Evolutionary conservation across 1,140 invertebrate species (phyloP), one percentile per base, ranked within the genome.

Genomic region (Chironomus tepperi): DNA sequence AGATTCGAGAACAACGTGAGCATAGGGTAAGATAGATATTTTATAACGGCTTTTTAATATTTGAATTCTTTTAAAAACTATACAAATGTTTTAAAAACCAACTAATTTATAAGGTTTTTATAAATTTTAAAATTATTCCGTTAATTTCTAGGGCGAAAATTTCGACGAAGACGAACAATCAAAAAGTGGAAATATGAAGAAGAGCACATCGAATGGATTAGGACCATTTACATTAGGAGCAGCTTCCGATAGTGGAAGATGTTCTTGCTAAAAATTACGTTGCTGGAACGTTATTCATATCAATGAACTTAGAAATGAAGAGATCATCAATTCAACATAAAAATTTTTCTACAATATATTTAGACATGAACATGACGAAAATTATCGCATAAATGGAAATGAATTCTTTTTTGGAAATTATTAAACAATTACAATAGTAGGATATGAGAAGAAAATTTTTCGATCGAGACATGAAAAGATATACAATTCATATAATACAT

Each of bases 1-100:
- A 89, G 85, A 93, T 94, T 82, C 85, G 91, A 74, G 91, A 93
- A 82, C 89, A 92, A 82, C 85, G 90, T 78, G 89, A 91, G 77
- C 86, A 88, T 78, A 86, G 90, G 83, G 91, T 93, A 84, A 83
- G 80, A n/a, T n/a, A 77, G 12, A 34, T 73, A 15, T n/a, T 24
- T 18, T 21, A 19, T n/a, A 73, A 42, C 73, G 21, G 7, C 8
- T 73, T 43, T 43, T 8, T n/a, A n/a, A n/a, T n/a, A n/a, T n/a
- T 34, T 34, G 1, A 34, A 34, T 34, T 1, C 5, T 34, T 34
- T 42, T 1, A 18, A 43, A 15, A 10, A 42, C 19, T 3, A 34
- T 34, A n/a, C 7, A 24, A 73, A 15, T 42, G 15, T 72, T 24
- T n/a, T n/a, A n/a, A n/a, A n/a, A n/a, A n/a, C n/a, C n/a, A n/a